These are phyloP conservation scores for Pygocentrus nattereri DNA, from an alignment of 2,797 vertebrate genomes.

Conservation along the genomic window DNA sequence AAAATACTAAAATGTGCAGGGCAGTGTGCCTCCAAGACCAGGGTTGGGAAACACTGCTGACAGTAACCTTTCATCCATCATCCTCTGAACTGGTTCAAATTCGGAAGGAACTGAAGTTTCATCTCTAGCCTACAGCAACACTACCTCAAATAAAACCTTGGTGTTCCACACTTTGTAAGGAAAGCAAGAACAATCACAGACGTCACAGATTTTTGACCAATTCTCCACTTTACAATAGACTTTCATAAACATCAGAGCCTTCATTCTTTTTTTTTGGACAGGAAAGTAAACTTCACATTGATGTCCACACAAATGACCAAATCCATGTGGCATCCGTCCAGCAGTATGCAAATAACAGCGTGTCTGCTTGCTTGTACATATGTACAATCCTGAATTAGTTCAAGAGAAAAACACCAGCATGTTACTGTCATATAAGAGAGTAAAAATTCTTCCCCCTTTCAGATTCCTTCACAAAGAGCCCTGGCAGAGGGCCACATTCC, in stretches of 20 bases:
- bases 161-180: background rate
- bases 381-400: background rate
- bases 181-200: conserved; percentile 53
- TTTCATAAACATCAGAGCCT: conserved; percentile 57
- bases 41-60: background rate
- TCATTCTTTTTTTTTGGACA: background rate
- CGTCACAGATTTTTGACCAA: conserved; percentile 50
- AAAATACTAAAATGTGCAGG: too few species aligned
- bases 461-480: conserved; percentile 45
- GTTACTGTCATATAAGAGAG: background rate
- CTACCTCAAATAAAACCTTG: background rate
- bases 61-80: background rate
- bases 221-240: conserved; percentile 44
- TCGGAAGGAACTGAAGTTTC: background rate
- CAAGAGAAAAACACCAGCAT: background rate
- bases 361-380: background rate
- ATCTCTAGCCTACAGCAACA: background rate
- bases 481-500: conserved; percentile 56
- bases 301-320: background rate
- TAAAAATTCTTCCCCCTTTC: conserved; percentile 12
- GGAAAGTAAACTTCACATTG: conserved; percentile 2
- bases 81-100: background rate
- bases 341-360: background rate
- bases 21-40: too few species aligned
- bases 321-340: too few species aligned